phyloP scores from a whole-genome alignment of 1,140 invertebrate species.

The Delia radicum region DNA sequence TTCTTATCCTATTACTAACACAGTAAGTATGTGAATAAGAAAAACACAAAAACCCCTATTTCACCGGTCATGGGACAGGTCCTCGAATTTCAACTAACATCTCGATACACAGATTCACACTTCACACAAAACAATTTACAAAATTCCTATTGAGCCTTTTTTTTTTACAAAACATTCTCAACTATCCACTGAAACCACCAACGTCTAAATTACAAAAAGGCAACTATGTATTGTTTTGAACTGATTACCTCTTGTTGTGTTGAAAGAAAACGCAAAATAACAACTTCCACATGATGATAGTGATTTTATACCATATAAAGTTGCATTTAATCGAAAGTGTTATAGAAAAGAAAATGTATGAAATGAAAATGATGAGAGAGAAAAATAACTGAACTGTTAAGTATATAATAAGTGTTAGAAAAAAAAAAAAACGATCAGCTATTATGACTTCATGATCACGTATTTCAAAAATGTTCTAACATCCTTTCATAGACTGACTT shows the following conservation, averaged over 20 bases:
- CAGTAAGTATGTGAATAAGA: too few species aligned
- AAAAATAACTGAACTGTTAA: background rate
- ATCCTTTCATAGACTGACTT: background rate
- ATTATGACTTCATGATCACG: constrained; percentile 4
- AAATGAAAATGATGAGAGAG: background rate
- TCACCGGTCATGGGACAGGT: too few species aligned
- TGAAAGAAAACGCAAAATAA: background rate
- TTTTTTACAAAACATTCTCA: too few species aligned
- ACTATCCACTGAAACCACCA: background rate
- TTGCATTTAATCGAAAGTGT: background rate
- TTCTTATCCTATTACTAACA: too few species aligned
- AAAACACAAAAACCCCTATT: too few species aligned
- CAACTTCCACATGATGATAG: background rate
- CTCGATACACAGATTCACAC: too few species aligned
- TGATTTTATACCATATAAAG: background rate
- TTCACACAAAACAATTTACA: too few species aligned
- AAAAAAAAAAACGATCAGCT: background rate
- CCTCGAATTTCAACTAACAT: too few species aligned
- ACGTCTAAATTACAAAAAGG: background rate
- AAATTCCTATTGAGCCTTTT: background rate
- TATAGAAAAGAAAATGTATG: constrained; percentile 2
- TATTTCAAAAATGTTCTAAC: background rate
- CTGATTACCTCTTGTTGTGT: background rate
- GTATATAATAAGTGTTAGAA: background rate
- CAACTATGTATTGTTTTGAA: background rate